These are phyloP conservation scores for Spheniscus humboldti DNA, from an alignment of 2,797 vertebrate genomes.

Conservation along the genomic window DNA sequence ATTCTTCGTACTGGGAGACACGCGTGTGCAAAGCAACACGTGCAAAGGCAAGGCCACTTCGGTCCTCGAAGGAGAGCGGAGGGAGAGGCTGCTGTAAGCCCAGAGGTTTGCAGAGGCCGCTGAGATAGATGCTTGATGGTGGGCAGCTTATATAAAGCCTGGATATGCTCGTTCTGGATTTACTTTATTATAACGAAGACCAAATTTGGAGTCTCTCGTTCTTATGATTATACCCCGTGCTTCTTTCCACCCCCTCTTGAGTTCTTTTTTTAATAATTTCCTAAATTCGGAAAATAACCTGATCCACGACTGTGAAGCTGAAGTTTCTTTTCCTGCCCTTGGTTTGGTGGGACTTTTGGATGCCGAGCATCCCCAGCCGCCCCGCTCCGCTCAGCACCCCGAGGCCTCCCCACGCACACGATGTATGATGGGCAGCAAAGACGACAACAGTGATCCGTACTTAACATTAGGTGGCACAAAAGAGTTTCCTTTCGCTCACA, in stretches of 20 bases:
- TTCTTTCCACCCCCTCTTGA: not conserved
- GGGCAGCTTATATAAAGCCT: not conserved
- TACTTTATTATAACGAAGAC: not conserved
- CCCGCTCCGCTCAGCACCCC: not conserved
- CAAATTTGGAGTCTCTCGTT: slow-evolving; percentile 14
- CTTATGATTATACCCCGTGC: not conserved
- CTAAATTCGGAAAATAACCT: not conserved
- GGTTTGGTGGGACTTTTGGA: not conserved
- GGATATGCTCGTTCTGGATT: not conserved
- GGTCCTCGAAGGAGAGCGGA: accelerated
- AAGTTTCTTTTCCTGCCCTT: not conserved
- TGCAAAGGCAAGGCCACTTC: not conserved
- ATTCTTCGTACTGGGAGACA: not conserved
- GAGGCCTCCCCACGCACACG: not conserved
- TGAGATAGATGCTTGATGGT: not conserved
- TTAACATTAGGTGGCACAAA: slow-evolving; percentile 73
- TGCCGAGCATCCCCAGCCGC: not conserved
- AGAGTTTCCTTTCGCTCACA: slow-evolving; percentile 56
- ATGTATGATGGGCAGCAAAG: not conserved
- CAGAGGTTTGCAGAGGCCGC: not conserved
- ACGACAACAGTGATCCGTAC: slow-evolving; percentile 47
- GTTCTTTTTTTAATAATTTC: not conserved
- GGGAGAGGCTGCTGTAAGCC: not conserved
- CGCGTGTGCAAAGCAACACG: not conserved
- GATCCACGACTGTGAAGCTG: not conserved